These are phyloP conservation scores for Sisyra terminalis DNA, from an alignment of 2,888 invertebrate genomes.

Conservation along the genomic window DNA sequence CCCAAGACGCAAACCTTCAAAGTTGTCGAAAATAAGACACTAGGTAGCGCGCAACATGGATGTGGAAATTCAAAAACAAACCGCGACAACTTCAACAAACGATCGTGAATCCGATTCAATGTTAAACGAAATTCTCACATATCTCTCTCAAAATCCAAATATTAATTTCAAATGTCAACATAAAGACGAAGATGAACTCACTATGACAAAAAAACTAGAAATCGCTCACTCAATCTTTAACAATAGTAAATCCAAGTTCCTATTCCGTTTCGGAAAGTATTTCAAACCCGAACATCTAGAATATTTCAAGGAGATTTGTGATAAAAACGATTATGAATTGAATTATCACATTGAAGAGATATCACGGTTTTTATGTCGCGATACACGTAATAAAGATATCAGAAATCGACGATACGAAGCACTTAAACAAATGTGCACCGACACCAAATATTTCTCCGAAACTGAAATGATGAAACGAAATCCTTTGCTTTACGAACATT, in stretches of 20 bases:
- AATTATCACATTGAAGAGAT: constrained; percentile 45
- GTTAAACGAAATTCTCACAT: constrained; percentile 39
- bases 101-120: constrained; percentile 13
- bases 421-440: constrained; percentile 49
- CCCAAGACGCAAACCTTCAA: no score
- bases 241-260: constrained; percentile 50
- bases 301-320: constrained; percentile 39
- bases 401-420: constrained; percentile 75
- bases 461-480: constrained; percentile 86
- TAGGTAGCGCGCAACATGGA: no score
- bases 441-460: constrained; percentile 72
- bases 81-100: no score
- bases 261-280: constrained; percentile 60
- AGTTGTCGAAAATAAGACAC: no score
- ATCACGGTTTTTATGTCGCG: constrained; percentile 34
- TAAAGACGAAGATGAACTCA: constrained; percentile 57
- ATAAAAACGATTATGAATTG: constrained; percentile 36
- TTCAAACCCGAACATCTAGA: constrained; percentile 48
- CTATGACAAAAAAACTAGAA: constrained; percentile 45
- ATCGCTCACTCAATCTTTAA: constrained; percentile 47
- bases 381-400: constrained; percentile 34
- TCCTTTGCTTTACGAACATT: constrained; percentile 76
- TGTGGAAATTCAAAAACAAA: no score
- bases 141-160: constrained; percentile 39
- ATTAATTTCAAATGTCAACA: constrained; percentile 72